Conservation (phyloP, 2,113 vertebrate genomes). For the Baryphthengus martii region DNA sequence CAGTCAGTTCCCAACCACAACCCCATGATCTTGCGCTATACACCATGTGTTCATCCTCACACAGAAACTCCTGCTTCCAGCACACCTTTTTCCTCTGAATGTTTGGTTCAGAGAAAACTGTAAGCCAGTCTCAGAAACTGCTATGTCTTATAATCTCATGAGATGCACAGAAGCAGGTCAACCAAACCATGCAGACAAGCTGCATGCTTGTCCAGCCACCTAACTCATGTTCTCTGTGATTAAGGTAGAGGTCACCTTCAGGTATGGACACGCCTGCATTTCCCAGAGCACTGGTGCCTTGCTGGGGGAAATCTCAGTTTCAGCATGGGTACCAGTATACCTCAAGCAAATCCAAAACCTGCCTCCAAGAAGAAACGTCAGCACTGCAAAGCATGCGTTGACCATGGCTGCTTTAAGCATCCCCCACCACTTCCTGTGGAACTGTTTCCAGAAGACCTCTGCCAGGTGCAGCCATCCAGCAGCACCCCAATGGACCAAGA, state of each 20-base stretch:
- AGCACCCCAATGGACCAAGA: neutral
- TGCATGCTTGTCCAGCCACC: neutral
- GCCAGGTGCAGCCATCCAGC: neutral
- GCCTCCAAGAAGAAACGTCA: neutral
- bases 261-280: neutral
- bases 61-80: neutral
- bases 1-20: neutral
- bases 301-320: neutral
- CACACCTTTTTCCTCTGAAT: neutral
- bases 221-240: neutral
- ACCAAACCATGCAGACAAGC: neutral
- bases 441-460: neutral
- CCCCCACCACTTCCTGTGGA: neutral
- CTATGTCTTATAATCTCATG: neutral
- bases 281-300: neutral
- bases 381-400: neutral
- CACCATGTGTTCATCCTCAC: fast-evolving
- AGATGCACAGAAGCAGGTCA: neutral
- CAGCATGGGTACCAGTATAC: neutral
- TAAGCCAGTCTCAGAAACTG: neutral
- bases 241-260: neutral
- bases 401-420: neutral
- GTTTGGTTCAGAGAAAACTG: neutral
- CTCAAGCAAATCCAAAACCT: neutral
- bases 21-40: fast-evolving